phyloP scores from a whole-genome alignment of 2,797 vertebrate species.

The Chaenodraco wilsoni region DNA sequence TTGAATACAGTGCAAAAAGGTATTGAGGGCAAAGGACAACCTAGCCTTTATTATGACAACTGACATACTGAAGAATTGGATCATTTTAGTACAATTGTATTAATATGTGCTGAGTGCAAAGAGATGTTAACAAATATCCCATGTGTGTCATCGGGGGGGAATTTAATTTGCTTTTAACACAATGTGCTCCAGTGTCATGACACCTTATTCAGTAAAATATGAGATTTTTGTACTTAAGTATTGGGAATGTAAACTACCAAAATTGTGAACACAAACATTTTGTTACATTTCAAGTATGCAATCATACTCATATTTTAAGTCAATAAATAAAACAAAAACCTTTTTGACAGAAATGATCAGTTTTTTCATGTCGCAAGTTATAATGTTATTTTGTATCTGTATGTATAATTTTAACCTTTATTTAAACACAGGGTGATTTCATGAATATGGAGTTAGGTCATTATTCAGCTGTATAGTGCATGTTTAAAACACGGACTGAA shows the following conservation, averaged over 20 bases:
- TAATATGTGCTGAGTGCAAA: slow-evolving; percentile 47
- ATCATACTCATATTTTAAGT: slow-evolving; percentile 76
- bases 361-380: slow-evolving; percentile 21
- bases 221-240: slow-evolving; percentile 61
- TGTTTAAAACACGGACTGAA: neutral
- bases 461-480: neutral
- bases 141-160: slow-evolving; percentile 42
- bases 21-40: slow-evolving; percentile 20
- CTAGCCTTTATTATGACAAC: slow-evolving; percentile 18
- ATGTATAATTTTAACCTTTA: neutral
- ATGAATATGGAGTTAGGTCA: neutral
- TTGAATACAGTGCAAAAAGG: slow-evolving; percentile 40
- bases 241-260: slow-evolving; percentile 72
- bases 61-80: slow-evolving; percentile 24
- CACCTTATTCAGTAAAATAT: slow-evolving; percentile 54
- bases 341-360: slow-evolving; percentile 43
- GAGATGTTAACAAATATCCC: slow-evolving; percentile 33
- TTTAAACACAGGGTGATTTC: neutral
- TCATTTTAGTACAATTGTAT: slow-evolving; percentile 21
- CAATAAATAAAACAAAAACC: slow-evolving; percentile 72
- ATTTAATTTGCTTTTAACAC: slow-evolving; percentile 57
- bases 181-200: slow-evolving; percentile 54
- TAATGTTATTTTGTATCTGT: slow-evolving; percentile 6
- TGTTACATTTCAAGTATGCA: slow-evolving; percentile 77
- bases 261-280: slow-evolving; percentile 64